Base-by-base conservation (phyloP, 2,113 vertebrate species). In the Alectura lathami region DNA sequence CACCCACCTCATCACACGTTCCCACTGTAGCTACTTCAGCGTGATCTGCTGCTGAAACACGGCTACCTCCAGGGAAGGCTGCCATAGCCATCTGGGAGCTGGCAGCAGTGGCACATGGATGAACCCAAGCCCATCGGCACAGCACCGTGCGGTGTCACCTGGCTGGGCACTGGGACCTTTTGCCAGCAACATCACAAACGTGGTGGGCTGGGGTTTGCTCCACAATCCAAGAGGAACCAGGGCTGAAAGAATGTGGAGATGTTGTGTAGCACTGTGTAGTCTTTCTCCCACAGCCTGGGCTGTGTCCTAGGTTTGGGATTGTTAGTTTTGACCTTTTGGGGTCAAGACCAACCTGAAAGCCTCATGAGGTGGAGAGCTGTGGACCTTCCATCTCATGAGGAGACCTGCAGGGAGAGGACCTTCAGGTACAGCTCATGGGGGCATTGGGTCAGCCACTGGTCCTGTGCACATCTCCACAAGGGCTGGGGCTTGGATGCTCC, bases 1-100 rank as follows among this genome's bases (percentile, higher is more conserved):
- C 93, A 91, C 96, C 95, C 94, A 96, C 96, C 89, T 95, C 93
- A 66, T 95, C 96, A 92, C 96, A 96, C 93, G 73, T 95, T 94
- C 93, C 94, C 93, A 78, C 89, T 96, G 95, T 43, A 89, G 92
- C 89, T 90, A 54, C 93, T 91, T 86, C 38, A 40, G 88, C 76
- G 83, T 11, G 67, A 94, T 88, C 94, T 88, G 83, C 83, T 1
- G 27, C 73, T 53, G 79, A 40, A 94, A 95, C 88, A 92, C 81
- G 36, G 86, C 91, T 88, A 85, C 90, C 89, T 89, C 13, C 8
- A 5, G 7, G 83, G 94, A 83, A 91, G 91, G 85, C 92, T 89
- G 85, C 2, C 3, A 76, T 88, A 26, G 92, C 91, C 94, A 96
- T 86, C 93, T 95, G 90, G 3, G 48, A 93, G 92, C 83, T 85